Percentiles rank a stretch among this genome's conserved stretches.
Conservation (phyloP, 2,113 vertebrate genomes). For the Catharus bicknelli region DNA sequence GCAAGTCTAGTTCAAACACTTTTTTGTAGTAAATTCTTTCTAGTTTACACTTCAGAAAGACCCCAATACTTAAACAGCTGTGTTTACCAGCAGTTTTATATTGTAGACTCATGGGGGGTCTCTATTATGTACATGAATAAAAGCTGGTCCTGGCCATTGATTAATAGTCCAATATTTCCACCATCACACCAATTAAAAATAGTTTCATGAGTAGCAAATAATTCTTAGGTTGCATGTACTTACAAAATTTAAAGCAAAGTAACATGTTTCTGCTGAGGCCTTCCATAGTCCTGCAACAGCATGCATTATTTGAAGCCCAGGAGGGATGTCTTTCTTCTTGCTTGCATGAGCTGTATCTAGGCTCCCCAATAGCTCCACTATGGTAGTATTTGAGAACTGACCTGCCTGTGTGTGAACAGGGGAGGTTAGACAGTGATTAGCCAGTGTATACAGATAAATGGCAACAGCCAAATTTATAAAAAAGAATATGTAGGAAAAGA, state of each 20-base stretch:
- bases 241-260: background rate
- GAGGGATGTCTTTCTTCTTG: background rate
- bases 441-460: background rate
- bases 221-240: background rate
- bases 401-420: background rate
- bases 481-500: background rate
- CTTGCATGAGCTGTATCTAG: background rate
- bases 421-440: fast-evolving
- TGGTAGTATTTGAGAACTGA: background rate
- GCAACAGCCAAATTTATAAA: background rate
- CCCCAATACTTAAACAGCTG: background rate
- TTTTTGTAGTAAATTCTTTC: background rate
- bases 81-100: background rate
- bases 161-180: background rate
- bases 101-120: background rate
- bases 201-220: background rate
- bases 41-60: background rate
- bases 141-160: background rate
- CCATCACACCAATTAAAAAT: background rate
- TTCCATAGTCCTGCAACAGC: background rate
- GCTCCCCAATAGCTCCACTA: background rate
- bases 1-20: background rate
- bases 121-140: background rate
- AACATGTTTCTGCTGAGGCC: background rate
- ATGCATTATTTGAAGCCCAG: background rate